Conservation (phyloP, 2,888 invertebrate genomes). For the Noctuana brunneofusca region DNA sequence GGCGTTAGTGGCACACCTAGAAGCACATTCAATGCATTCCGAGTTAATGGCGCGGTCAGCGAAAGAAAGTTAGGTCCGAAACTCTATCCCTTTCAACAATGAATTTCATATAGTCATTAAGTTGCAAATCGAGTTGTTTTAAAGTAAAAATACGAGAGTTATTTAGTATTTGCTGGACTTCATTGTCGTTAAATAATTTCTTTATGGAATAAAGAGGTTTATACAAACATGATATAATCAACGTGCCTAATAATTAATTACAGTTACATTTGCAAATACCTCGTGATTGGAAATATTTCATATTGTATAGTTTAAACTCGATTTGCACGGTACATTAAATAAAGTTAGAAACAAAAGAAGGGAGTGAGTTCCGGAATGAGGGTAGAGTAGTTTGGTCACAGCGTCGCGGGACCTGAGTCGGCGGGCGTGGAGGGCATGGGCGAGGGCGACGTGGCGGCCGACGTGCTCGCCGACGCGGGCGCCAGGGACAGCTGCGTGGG, state of each 20-base stretch:
- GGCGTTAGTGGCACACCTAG: slow-evolving; percentile 75
- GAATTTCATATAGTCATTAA: background rate
- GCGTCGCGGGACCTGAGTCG: slow-evolving; percentile 74
- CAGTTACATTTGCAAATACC: no score
- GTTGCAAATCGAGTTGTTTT: slow-evolving; percentile 37
- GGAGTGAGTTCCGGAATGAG: slow-evolving; percentile 7
- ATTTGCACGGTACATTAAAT: background rate
- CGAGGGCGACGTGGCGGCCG: slow-evolving; percentile 78
- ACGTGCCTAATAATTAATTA: no score
- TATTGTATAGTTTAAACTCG: no score
- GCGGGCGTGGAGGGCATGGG: slow-evolving; percentile 82
- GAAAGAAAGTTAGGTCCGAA: slow-evolving; percentile 54
- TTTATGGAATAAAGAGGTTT: no score
- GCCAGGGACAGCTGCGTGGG: slow-evolving; percentile 73
- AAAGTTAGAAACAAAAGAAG: background rate
- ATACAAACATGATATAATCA: no score
- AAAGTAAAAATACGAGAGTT: no score
- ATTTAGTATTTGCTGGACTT: no score
- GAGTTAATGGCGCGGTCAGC: slow-evolving; percentile 54
- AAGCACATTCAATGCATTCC: slow-evolving; percentile 73
- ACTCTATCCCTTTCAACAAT: slow-evolving; percentile 48
- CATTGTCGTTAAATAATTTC: no score
- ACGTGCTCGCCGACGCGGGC: slow-evolving; percentile 61
- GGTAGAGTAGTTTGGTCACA: slow-evolving; percentile 47
- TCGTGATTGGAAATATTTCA: no score